Evolutionary conservation across 2,113 vertebrate species (phyloP).

Genomic region (Nesoenas mayeri): DNA sequence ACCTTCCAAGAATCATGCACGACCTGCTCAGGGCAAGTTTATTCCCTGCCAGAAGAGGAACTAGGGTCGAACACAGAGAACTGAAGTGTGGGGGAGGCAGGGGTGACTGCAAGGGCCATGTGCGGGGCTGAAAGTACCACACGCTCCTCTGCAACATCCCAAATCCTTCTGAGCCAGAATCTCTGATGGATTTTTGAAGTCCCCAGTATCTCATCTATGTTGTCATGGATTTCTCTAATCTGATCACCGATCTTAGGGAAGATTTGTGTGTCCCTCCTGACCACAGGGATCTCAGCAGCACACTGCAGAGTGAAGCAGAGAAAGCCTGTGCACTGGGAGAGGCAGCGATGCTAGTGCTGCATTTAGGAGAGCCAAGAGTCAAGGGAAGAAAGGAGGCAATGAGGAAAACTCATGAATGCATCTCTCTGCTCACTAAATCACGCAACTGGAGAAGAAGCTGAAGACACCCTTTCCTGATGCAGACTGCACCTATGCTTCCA

Average conservation of each 20-base stretch:
- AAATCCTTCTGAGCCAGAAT: background rate
- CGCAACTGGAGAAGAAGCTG: background rate
- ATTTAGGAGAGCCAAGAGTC: background rate
- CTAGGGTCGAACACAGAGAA: background rate
- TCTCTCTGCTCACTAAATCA: background rate
- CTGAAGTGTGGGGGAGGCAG: background rate
- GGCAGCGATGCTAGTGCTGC: background rate
- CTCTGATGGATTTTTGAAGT: background rate
- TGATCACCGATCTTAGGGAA: background rate
- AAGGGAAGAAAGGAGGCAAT: background rate
- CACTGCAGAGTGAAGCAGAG: background rate
- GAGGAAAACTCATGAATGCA: background rate
- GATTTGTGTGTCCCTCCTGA: background rate
- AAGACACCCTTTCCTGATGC: background rate
- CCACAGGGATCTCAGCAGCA: background rate
- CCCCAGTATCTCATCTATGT: accelerated
- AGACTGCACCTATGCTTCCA: background rate
- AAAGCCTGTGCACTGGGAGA: background rate
- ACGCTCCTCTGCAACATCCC: background rate
- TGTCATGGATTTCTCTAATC: background rate
- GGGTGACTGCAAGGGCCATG: background rate
- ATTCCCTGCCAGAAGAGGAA: background rate
- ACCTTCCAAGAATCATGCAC: background rate
- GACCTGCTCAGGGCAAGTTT: background rate
- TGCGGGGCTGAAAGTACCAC: background rate